Conservation (phyloP, 2,888 invertebrate species). For the Drosophila macrospina region DNA sequence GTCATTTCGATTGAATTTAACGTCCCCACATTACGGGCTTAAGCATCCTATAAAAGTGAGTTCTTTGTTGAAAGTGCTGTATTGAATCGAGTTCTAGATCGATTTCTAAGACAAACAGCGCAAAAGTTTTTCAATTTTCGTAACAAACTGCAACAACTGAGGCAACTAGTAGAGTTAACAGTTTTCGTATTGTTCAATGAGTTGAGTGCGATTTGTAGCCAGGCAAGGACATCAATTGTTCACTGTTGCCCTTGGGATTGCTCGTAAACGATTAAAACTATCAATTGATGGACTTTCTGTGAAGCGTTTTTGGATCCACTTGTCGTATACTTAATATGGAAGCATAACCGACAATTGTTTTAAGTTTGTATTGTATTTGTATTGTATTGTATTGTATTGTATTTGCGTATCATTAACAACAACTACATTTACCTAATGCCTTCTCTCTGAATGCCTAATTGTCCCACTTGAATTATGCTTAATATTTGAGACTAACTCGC, state of each 20-base stretch:
- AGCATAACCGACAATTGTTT: not conserved
- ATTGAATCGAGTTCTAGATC: slow-evolving; percentile 27
- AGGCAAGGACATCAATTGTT: slow-evolving; percentile 8
- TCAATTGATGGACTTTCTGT: not conserved
- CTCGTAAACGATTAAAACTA: not conserved
- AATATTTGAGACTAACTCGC: not conserved
- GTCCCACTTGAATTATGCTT: not conserved
- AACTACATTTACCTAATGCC: not conserved
- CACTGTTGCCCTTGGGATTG: slow-evolving; percentile 20
- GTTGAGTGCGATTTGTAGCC: slow-evolving; percentile 25
- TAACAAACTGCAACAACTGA: slow-evolving; percentile 21
- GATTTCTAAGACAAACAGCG: slow-evolving; percentile 43
- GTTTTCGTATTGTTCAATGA: slow-evolving; percentile 27
- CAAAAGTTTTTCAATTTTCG: slow-evolving; percentile 56
- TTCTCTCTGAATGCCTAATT: not conserved
- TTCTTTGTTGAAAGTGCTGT: slow-evolving; percentile 18
- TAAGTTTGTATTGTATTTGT: too few species aligned
- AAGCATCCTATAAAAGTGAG: slow-evolving; percentile 30
- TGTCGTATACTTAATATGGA: not conserved
- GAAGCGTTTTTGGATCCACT: not conserved
- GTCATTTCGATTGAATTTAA: slow-evolving; percentile 28
- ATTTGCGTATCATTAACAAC: not conserved
- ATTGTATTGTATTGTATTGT: too few species aligned
- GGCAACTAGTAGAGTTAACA: slow-evolving; percentile 36
- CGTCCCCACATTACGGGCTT: slow-evolving; percentile 30